Evolutionary conservation across 1,140 invertebrate genomes (phyloP).

Genomic region (Hestina assimilis): DNA sequence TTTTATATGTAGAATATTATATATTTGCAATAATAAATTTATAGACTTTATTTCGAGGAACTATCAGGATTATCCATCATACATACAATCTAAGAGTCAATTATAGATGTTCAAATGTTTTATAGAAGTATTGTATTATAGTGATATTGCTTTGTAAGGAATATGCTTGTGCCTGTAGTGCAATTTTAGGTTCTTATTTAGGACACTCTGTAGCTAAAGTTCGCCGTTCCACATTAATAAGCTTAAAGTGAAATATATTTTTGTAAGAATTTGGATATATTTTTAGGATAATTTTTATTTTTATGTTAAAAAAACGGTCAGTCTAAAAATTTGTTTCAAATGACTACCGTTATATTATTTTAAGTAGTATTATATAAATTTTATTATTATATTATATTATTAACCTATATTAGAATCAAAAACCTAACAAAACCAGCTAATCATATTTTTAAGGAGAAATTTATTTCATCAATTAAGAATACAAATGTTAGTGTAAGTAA

Average conservation of each 20-base stretch:
- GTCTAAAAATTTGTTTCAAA: conserved; percentile 47
- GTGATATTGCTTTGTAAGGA: conserved; percentile 41
- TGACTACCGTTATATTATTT: conserved; percentile 26
- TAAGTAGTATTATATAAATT: conserved; percentile 16
- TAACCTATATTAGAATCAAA: conserved; percentile 1
- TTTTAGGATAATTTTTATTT: conserved; percentile 20
- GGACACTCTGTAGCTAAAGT: conserved; percentile 33
- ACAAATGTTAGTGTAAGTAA: conserved; percentile 35
- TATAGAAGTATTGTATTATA: conserved; percentile 37
- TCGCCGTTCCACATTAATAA: conserved; percentile 56
- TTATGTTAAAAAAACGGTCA: conserved; percentile 8
- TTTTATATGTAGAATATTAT: conserved; percentile 6
- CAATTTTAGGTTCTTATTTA: conserved; percentile 47
- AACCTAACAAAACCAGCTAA: not conserved
- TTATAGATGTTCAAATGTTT: conserved; percentile 63
- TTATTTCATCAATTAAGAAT: conserved; percentile 2
- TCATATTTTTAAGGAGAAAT: not conserved
- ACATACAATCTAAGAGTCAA: conserved; percentile 47
- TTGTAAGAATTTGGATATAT: conserved; percentile 28
- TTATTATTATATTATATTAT: not conserved
- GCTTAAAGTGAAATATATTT: conserved; percentile 23
- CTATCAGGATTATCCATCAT: conserved; percentile 9
- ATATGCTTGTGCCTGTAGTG: conserved; percentile 56
- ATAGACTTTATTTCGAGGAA: not conserved
- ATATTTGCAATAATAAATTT: conserved; percentile 2